These are phyloP conservation scores for Drosophila serrata DNA, from an alignment of 1,140 invertebrate genomes.

Conservation along the genomic window DNA sequence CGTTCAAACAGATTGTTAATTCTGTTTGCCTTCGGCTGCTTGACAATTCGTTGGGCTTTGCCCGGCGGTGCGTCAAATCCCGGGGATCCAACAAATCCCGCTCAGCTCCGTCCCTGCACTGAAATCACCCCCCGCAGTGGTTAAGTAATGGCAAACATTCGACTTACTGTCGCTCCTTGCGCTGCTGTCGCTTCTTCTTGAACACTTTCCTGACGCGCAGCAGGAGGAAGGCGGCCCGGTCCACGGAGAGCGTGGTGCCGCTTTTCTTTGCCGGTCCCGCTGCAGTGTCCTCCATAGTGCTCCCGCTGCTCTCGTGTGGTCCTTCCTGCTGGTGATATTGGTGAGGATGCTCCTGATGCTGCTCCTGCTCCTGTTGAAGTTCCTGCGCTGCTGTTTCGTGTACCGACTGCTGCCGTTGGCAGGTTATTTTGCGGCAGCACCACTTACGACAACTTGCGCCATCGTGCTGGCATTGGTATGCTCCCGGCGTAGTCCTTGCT, in stretches of 20 bases:
- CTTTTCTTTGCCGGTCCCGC: constrained; percentile 66
- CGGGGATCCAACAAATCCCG: constrained; percentile 33
- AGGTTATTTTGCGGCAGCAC: constrained; percentile 38
- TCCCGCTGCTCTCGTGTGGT: constrained; percentile 16
- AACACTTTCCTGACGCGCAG: constrained; percentile 95
- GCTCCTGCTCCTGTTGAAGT: not conserved
- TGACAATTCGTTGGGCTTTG: constrained; percentile 32
- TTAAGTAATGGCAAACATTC: constrained; percentile 59
- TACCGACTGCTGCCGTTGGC: constrained; percentile 21
- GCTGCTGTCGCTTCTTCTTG: constrained; percentile 94
- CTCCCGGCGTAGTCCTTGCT: constrained; percentile 44
- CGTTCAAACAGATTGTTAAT: constrained; percentile 47
- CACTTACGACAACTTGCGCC: constrained; percentile 36
- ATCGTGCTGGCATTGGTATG: constrained; percentile 70
- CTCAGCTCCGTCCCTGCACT: not conserved
- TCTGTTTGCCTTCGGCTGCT: constrained; percentile 47
- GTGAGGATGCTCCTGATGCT: constrained; percentile 17
- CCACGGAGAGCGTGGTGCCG: constrained; percentile 90
- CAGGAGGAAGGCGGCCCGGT: constrained; percentile 94
- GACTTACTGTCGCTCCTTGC: constrained; percentile 92
- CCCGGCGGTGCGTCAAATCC: constrained; percentile 32
- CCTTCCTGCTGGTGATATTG: constrained; percentile 9
- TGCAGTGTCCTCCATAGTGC: constrained; percentile 65
- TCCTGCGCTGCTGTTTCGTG: constrained; percentile 24
- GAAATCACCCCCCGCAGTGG: constrained; percentile 21